Evolutionary conservation across 1,140 invertebrate genomes (phyloP), one percentile per base, ranked within the genome.

Genomic region (Melitaea cinxia): DNA sequence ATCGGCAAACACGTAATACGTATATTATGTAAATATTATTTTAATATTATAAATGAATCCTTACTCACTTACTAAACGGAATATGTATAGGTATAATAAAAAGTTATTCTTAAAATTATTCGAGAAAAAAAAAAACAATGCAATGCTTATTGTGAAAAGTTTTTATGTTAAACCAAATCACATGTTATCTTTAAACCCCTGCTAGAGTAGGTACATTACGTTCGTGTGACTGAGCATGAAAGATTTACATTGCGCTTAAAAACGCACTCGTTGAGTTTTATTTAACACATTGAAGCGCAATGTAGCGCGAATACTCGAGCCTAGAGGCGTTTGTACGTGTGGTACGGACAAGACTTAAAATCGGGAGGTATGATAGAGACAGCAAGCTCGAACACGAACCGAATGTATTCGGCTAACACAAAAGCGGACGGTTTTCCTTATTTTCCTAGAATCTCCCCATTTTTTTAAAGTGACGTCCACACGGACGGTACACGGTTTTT

Each of bases 401-500:
- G 65, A 71, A 76, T 75, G 78, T 72, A 82, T 77, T 77, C 58
- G 68, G 65, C 42, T 68, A 58, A 74, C 67, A 73, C 65, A 75
- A 70, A 75, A 75, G 78, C 68, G 73, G 73, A 77, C 75, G 68
- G 72, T 65, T 78, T 84, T 75, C 73, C 75, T 77, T 80, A 84
- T 85, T 83, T 82, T 82, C 68, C 42, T 23, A 47, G 19, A 65
- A 62, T 68, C 66, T 72, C 65, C 68, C 65, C 70, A 80, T 83
- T 78, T 80, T 83, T 76, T 73, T 60, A 55, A 65, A 53, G 72
- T 65, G 64, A 66, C 77, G 75, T 77, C 72, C 82, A 75, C 76
- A 78, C 66, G 66, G 74, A 58, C 57, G 70, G 72, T 83, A 89
- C 87, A 89, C 65, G 85, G 82, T 81, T 89, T 89, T 85, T 87